Percentiles rank a stretch among this genome's conserved stretches.
Evolutionary conservation across 2,797 vertebrate species (phyloP).

Genomic region (Cyprinella venusta): DNA sequence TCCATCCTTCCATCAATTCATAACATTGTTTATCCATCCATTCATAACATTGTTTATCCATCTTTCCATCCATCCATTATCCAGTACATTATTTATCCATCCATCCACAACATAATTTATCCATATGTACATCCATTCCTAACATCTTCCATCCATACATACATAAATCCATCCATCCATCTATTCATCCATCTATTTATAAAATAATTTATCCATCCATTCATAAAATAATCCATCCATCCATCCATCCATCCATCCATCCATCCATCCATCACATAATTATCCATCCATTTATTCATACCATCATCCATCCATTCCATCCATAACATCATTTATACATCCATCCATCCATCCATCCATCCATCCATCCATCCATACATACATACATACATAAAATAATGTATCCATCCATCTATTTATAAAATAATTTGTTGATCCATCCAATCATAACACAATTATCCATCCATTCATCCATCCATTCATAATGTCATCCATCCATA

Average conservation of each 20-base stretch:
- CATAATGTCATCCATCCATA: not conserved
- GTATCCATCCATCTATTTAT: not conserved
- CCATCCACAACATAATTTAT: not conserved
- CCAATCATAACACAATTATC: not conserved
- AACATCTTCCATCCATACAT: not conserved
- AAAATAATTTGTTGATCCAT: not conserved
- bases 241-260: not conserved
- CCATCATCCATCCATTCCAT: not conserved
- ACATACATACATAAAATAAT: no score
- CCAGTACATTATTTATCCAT: not conserved
- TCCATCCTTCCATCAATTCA: not conserved
- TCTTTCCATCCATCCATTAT: not conserved
- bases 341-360: not conserved
- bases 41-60: not conserved
- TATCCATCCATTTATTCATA: rapidly evolving
- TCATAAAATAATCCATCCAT: not conserved
- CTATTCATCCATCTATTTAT: not conserved
- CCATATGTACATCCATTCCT: not conserved
- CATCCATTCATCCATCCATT: not conserved
- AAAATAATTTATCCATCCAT: not conserved
- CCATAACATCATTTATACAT: no score
- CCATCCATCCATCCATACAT: not conserved
- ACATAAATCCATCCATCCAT: not conserved
- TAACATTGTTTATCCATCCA: not conserved
- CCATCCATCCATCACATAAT: not conserved